phyloP scores from a whole-genome alignment of 2,888 invertebrate species.

The Nomada lathburiana region DNA sequence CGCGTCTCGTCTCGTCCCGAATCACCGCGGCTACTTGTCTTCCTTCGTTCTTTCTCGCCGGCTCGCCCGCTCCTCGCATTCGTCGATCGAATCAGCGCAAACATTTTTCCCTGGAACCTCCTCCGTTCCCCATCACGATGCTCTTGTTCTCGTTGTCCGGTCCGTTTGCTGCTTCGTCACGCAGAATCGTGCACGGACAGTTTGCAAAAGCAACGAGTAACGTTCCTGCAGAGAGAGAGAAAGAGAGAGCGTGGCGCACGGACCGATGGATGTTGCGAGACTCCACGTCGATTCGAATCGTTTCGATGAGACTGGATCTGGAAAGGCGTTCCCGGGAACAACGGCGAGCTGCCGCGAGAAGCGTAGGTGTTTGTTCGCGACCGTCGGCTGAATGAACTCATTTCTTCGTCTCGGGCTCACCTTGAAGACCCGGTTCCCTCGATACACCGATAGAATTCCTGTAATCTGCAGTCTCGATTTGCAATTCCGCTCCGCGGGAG shows the following conservation, averaged over 20 bases:
- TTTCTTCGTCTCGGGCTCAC: constrained; percentile 46
- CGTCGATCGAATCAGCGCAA: constrained; percentile 40
- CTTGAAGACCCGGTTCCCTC: constrained; percentile 50
- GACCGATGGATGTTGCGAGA: constrained; percentile 28
- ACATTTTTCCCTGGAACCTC: constrained; percentile 54
- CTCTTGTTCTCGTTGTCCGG: constrained; percentile 61
- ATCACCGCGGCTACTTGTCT: constrained; percentile 74
- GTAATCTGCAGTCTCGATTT: constrained; percentile 63
- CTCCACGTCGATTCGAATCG: constrained; percentile 42
- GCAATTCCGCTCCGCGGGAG: constrained; percentile 52
- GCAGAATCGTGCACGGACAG: constrained; percentile 72
- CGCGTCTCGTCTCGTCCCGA: constrained; percentile 51
- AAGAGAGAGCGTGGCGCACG: not conserved
- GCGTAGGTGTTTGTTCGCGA: constrained; percentile 59
- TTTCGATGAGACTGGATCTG: constrained; percentile 53
- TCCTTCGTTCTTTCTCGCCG: constrained; percentile 54
- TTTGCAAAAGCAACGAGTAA: constrained; percentile 20
- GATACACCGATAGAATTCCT: constrained; percentile 55
- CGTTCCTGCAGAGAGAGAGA: not conserved
- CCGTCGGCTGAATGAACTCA: constrained; percentile 48
- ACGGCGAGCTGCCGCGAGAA: constrained; percentile 38
- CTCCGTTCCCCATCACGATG: constrained; percentile 24
- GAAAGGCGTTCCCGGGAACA: constrained; percentile 19
- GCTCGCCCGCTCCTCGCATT: constrained; percentile 14
- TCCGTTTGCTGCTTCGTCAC: constrained; percentile 66